phyloP scores from a whole-genome alignment of 2,797 vertebrate genomes.

The Spinibarbus caldwelli region DNA sequence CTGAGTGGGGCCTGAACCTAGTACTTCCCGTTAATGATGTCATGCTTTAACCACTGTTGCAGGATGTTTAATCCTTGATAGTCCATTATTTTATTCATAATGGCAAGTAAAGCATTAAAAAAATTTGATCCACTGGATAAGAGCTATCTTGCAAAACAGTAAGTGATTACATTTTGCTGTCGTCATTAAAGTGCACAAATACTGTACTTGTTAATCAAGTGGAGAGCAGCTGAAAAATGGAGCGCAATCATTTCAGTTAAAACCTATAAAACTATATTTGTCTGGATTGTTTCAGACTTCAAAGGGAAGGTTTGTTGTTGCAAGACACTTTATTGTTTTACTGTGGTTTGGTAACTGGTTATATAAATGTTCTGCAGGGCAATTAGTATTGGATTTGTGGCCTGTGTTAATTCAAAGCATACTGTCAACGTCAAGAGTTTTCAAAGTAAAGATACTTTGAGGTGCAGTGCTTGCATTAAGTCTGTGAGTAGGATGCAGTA shows the following conservation, averaged over 20 bases:
- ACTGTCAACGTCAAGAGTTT: neutral
- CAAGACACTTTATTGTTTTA: neutral
- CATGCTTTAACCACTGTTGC: slow-evolving; percentile 7
- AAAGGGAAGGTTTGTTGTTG: neutral
- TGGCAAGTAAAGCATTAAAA: neutral
- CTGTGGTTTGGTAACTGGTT: slow-evolving; percentile 10
- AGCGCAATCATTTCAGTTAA: neutral
- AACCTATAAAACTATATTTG: slow-evolving; percentile 5
- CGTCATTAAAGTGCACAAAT: neutral
- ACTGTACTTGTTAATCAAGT: neutral
- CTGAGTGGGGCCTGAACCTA: slow-evolving; percentile 14
- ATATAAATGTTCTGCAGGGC: neutral
- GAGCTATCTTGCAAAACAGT: neutral
- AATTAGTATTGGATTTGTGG: slow-evolving; percentile 16
- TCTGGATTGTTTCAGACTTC: neutral
- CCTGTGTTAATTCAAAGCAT: neutral
- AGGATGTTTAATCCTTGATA: slow-evolving; percentile 11
- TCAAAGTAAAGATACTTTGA: slow-evolving; percentile 19
- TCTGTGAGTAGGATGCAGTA: neutral
- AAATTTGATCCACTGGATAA: neutral
- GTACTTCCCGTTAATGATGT: neutral
- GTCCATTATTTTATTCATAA: slow-evolving; percentile 16
- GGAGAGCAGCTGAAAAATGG: neutral
- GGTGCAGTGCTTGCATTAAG: slow-evolving; percentile 1
- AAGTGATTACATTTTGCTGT: neutral